These are phyloP conservation scores for Tenthredo livida DNA, from an alignment of 2,888 invertebrate genomes.

Conservation along the genomic window DNA sequence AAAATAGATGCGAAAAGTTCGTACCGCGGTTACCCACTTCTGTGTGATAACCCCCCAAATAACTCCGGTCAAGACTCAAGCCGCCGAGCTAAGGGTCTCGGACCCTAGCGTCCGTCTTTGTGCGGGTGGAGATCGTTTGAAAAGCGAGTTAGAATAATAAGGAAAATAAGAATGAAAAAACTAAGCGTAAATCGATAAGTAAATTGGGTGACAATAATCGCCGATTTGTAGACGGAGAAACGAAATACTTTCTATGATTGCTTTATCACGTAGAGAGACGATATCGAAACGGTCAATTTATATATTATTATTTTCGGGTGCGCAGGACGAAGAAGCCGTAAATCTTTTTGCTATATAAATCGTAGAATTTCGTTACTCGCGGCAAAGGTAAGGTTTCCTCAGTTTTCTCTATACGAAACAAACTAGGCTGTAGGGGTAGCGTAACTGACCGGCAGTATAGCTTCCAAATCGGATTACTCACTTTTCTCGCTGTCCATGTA, in stretches of 20 bases:
- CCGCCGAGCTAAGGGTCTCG: neutral
- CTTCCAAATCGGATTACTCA: slow-evolving; percentile 37
- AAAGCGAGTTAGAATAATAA: neutral
- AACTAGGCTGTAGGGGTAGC: neutral
- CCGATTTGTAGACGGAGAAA: neutral
- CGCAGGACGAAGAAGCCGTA: neutral
- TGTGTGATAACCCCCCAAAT: neutral
- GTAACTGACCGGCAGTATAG: slow-evolving; percentile 29
- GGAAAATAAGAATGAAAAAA: neutral
- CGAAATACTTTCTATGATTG: neutral
- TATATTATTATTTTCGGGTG: neutral
- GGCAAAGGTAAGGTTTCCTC: neutral
- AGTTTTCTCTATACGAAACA: slow-evolving; percentile 10
- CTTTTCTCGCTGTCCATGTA: slow-evolving; percentile 5
- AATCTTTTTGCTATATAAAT: neutral
- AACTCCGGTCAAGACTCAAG: neutral
- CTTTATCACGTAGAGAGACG: neutral
- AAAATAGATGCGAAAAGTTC: neutral
- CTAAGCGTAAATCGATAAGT: neutral
- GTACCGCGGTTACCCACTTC: neutral
- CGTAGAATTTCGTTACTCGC: neutral
- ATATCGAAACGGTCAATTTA: neutral
- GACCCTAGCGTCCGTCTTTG: neutral
- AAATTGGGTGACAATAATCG: neutral
- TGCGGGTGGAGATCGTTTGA: neutral